Percentiles rank a stretch among this genome's conserved stretches.
These are phyloP conservation scores for Hydrochoerus hydrochaeris DNA, from an alignment of 2,113 vertebrate species.

Conservation along the genomic window DNA sequence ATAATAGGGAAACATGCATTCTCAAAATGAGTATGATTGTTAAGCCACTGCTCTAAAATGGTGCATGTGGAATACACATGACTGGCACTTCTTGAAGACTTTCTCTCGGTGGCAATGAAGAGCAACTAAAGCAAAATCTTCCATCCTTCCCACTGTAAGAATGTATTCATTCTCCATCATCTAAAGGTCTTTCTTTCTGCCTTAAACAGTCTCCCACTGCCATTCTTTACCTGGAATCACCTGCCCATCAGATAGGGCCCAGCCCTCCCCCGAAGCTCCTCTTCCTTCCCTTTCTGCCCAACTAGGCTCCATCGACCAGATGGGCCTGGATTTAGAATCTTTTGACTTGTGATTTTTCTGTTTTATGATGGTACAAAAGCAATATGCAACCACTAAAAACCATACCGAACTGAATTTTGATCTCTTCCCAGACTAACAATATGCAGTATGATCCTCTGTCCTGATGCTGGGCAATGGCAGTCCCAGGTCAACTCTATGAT, in stretches of 20 bases:
- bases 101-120: background rate
- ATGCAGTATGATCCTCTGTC: background rate
- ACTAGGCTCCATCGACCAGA: background rate
- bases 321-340: background rate
- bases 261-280: background rate
- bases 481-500: no score
- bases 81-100: background rate
- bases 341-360: background rate
- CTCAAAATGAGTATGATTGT: background rate
- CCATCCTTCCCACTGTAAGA: background rate
- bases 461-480: background rate
- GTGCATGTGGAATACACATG: background rate
- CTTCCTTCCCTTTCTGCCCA: background rate
- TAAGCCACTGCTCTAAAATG: no score
- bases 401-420: background rate
- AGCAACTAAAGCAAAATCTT: background rate
- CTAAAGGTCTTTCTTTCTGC: background rate
- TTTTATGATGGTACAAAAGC: background rate
- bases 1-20: background rate
- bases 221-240: background rate
- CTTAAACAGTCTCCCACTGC: background rate
- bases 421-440: background rate
- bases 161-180: background rate
- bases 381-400: background rate
- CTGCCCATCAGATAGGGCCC: background rate